Base-by-base conservation (phyloP, 2,113 vertebrate species). In the Chamaea fasciata region DNA sequence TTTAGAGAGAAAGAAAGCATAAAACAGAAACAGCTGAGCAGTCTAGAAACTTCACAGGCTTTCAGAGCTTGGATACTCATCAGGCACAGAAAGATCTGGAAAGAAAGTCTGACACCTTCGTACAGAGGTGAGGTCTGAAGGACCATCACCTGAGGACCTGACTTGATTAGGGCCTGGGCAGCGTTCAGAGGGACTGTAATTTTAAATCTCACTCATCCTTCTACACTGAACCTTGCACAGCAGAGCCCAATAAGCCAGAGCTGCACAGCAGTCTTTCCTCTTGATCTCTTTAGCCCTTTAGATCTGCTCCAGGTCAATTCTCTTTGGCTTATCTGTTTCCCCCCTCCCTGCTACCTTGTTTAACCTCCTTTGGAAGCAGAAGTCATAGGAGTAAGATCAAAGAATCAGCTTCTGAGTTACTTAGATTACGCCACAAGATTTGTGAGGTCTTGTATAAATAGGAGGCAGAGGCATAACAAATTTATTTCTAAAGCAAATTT, bases 51-150 rank as follows among this genome's bases (percentile, higher is more conserved):
- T 88, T 92, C 31, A 79, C 62, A 70, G 91, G 75, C 62, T 84
- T 92, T 85, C 82, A 90, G 78, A 85, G 71, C 75, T 89, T 81
- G 86, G 69, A 64, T 57, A 76, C 41, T 90, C 83, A 79, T 90
- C 80, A 94, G 94, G 69, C 89, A 96, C 95, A 97, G 96, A 97
- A 95, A 97, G 97, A 98, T 98, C 94, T 98, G 97, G 96, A 97
- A 97, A 95, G 91, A 88, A 94, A 94, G 85, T 73, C 63, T 62
- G 83, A 87, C 64, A 92, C 95, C 77, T 90, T 65, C 7, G 15
- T 12, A 64, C 44, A 20, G 76, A 79, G 42, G 53, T 35, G 49
- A 89, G 49, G 81, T 95, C 93, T 92, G 69, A 89, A 85, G 71
- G 87, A 64, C 71, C 96, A 70, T 71, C 59, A 15, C 60, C 78